Evolutionary conservation across 2,888 invertebrate genomes (phyloP), one percentile per base, ranked within the genome.

Genomic region (Orthonevra nobilis): DNA sequence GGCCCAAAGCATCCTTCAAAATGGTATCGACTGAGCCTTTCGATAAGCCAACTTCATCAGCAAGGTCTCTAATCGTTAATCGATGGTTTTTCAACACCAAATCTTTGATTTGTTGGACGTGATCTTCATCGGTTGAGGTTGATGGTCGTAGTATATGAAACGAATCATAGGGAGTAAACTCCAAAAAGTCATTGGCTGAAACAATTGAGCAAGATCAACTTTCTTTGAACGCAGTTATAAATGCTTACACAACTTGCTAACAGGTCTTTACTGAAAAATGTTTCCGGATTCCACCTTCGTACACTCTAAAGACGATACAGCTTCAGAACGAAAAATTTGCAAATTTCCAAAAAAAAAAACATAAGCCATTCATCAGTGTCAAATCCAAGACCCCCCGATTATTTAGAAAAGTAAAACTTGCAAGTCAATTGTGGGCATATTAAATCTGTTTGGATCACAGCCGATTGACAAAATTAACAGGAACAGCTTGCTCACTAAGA

Each of bases 401-500:
- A 40, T 40, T 40, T 40, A 40, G n/a, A 40, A 40, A 15, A 40
- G 2, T 15, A 40, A 40, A 5, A 40, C 4, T 17, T 42, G 15
- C 20, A 15, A 17, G 42, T 42, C 20, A 42, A 42, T 3, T 42
- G 3, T 42, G 42, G 10, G 17, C 42, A 42, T 42, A 14, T 19
- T 17, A 42, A 42, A 42, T 17, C 20, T 19, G 2, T 6, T 42
- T 0, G 42, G 42, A 19, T 19, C 7, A 42, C 20, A 19, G 19
- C 20, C 20, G 12, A 4, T 34, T 34, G n/a, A 4, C n/a, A 34
- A 12, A 12, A 34, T 34, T 12, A n/a, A 12, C 36, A 34, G 36
- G 36, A 34, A 34, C 36, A 34, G 36, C n/a, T 34, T 34, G 36
- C 36, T 34, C 36, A 34, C 36, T 36, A 36, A 36, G 36, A 36